Evolutionary conservation across 2,888 invertebrate species (phyloP), one percentile per base, ranked within the genome.

Genomic region (Slavum lentiscoides): DNA sequence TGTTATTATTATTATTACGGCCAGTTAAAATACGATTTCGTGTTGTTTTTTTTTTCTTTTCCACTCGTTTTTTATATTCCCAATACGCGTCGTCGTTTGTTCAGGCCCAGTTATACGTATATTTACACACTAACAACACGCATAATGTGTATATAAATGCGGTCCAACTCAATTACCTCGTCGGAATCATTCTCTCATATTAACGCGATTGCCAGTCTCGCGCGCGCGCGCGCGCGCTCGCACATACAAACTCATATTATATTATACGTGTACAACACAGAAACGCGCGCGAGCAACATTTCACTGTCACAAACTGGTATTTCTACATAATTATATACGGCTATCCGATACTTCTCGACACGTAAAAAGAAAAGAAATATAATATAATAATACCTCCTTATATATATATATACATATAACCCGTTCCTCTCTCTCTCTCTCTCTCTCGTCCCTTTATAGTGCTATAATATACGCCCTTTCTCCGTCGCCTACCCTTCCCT

Each of bases 111-210:
- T 67, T 75, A 75, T 53, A 75, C 67, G 30, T 30, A 75, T 67
- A 75, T 75, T 75, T 75, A 75, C 75, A 59, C 23, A 23, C 4
- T 30, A 30, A 30, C 30, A 30, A 67, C 75, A 39, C 66, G 59
- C 5, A 15, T 39, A 4, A 53, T n/a, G 15, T 53, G 58, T 61
- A 67, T 61, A 77, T 62, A 80, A 70, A 80, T 39, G 77, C 70
- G 70, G 70, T 72, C 77, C 77, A 80, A 80, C 77, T 80, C 77
- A 80, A 80, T 80, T 80, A 80, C 69, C 77, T 80, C 49, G 77
- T 80, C 70, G 77, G 77, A 80, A 80, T 80, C 77, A 80, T 80
- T 80, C 77, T 80, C 77, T 80, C 77, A 70, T 80, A 80, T 80
- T 80, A 80, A 80, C 77, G 64, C 77, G 77, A 80, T 75, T 55